Base-by-base conservation (phyloP, 2,888 invertebrate genomes). In the Acronicta alni region DNA sequence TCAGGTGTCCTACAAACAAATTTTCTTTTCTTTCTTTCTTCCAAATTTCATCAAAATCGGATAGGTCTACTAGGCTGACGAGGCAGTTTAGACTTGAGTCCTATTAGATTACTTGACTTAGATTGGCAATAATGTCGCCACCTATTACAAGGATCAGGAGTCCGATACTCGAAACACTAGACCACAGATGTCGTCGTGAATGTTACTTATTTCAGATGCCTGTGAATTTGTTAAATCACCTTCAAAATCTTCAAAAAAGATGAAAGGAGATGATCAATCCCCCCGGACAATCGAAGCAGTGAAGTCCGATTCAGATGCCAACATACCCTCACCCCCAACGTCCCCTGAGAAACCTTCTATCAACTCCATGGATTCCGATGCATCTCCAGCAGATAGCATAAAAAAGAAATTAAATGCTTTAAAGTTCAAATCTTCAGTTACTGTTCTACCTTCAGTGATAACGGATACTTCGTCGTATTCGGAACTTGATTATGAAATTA, bases 361-460 rank as follows among this genome's bases (percentile, higher is more conserved):
- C 0, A 54, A 42, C 12, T 51, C 49, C 30, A 42, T 38, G 14
- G 9, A 16, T 0, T 18, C 51, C 0, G 58, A 65, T 8, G 8
- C 30, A 0, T 32, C 46, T 9, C 32, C 44, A 1, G 30, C 53
- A 12, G 59, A 37, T 12, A 54, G 43, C 4, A 51, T 43, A 3
- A 37, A 57, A 2, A 35, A 43, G 9, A 63, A 63, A 54, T 43
- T 1, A 14, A 15, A 30, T 9, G 18, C 53, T 15, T 16, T 68
- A 14, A 63, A 54, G 4, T 73, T 73, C 35, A 74, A 71, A 42
- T 71, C 75, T 0, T 71, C 73, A 1, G 26, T 71, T 1, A 74
- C 75, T 2, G 42, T 74, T 0, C 4, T 71, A 0, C 68, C 73
- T 0, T 71, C 75, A 15, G 53, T 48, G 0, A 41, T 57, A 8